These are phyloP conservation scores for Passerculus sandwichensis DNA, from an alignment of 2,797 vertebrate species.

Conservation along the genomic window DNA sequence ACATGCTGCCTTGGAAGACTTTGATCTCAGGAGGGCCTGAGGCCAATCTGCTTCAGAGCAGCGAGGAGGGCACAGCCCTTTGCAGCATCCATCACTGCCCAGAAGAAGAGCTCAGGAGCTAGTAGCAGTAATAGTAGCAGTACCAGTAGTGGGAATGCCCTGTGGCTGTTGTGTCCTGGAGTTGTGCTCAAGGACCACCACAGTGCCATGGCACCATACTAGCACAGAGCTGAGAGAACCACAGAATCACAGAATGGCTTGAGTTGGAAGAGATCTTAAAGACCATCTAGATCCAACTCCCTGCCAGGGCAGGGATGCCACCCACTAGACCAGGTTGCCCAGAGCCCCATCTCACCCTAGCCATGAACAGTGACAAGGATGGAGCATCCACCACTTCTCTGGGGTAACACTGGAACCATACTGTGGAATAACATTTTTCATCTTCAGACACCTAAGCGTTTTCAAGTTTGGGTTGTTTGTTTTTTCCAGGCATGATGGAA, in stretches of 20 bases:
- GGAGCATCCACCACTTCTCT: background rate
- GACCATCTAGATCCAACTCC: background rate
- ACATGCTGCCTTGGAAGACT: background rate
- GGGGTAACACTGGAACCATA: background rate
- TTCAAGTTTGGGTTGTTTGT: background rate
- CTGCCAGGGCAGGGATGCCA: background rate
- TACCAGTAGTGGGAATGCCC: background rate
- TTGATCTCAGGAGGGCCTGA: background rate
- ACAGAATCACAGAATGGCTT: background rate
- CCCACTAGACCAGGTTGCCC: background rate
- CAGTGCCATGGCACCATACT: background rate
- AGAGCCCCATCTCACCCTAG: background rate
- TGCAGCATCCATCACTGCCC: background rate
- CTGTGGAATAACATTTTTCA: background rate
- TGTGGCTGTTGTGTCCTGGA: background rate
- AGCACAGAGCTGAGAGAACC: background rate
- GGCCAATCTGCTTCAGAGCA: background rate
- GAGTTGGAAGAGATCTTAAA: background rate
- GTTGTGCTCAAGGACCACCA: background rate
- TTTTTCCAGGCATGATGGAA: background rate
- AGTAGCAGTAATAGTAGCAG: background rate
- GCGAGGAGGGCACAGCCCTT: background rate
- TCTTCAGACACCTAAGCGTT: background rate
- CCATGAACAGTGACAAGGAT: background rate
- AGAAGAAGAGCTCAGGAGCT: background rate